Conservation (phyloP, 2,113 vertebrate genomes). For the Nestor notabilis region DNA sequence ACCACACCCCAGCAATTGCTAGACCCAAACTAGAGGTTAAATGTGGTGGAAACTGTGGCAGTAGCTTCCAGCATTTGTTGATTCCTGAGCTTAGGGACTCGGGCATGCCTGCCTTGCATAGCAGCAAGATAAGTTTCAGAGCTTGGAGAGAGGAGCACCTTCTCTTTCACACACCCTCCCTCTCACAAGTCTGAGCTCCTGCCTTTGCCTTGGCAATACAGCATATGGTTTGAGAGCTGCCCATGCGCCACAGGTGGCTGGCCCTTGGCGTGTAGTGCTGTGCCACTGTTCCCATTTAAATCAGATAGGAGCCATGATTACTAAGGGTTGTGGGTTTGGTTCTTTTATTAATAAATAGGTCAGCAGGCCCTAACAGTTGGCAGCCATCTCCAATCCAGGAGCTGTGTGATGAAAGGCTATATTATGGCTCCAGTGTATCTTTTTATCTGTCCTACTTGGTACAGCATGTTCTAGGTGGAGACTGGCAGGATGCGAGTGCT, state of each 20-base stretch:
- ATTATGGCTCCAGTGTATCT: slow-evolving; percentile 47
- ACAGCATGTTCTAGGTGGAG: slow-evolving; percentile 45
- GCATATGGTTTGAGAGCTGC: not conserved
- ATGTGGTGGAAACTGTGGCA: not conserved
- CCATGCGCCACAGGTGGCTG: not conserved
- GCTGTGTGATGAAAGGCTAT: slow-evolving; percentile 39
- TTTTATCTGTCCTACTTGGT: slow-evolving; percentile 49
- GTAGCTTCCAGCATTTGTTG: not conserved
- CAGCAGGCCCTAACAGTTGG: slow-evolving; percentile 22
- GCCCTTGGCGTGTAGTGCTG: not conserved
- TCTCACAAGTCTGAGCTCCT: slow-evolving; percentile 7
- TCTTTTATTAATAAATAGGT: slow-evolving; percentile 21
- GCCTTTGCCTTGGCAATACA: not conserved
- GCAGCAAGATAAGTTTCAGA: not conserved
- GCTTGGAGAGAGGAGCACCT: not conserved
- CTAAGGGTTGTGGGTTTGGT: not conserved
- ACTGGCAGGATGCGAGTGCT: slow-evolving; percentile 4
- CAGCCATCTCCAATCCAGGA: not conserved
- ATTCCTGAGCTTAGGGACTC: not conserved
- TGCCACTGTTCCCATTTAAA: not conserved
- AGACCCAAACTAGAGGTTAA: slow-evolving; percentile 4
- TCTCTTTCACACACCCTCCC: not conserved
- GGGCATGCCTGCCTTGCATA: not conserved
- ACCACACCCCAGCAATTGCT: not conserved
- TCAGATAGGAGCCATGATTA: not conserved